These are phyloP conservation scores for Zoroaster sp. DNA, from an alignment of 53 echinoderm and acorn worm species.

Conservation along the genomic window DNA sequence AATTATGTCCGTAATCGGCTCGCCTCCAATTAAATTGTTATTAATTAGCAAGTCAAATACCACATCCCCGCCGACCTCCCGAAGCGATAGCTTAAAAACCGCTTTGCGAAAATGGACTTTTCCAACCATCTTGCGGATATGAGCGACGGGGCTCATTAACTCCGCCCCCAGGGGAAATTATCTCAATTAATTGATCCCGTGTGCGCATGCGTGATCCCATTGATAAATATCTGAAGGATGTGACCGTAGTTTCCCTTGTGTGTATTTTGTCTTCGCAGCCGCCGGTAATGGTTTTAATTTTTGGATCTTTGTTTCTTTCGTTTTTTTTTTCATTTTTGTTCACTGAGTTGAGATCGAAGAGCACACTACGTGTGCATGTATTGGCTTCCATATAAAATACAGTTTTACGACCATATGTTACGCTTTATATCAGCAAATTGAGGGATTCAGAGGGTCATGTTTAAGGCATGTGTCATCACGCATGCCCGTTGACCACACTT, in stretches of 20 bases:
- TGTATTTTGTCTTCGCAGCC: neutral
- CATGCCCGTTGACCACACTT: no score
- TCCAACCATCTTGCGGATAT: conserved; percentile 13
- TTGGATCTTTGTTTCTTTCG: neutral
- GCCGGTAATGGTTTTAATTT: neutral
- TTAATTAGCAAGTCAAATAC: neutral
- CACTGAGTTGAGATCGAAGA: no score
- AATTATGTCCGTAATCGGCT: neutral
- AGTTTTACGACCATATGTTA: neutral
- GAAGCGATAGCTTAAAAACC: conserved; percentile 1
- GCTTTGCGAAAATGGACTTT: conserved; percentile 27
- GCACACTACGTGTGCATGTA: neutral
- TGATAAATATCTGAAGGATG: neutral
- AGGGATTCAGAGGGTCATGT: no score
- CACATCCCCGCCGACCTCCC: neutral
- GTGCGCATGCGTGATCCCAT: conserved; percentile 29
- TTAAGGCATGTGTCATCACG: no score
- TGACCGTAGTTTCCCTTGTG: neutral
- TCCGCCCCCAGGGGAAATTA: neutral
- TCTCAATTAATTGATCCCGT: neutral
- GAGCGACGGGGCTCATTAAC: conserved; percentile 1
- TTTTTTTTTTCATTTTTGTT: no score
- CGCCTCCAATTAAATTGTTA: conserved; percentile 18
- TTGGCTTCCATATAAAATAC: neutral
- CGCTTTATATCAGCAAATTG: no score